Evolutionary conservation across 2,113 vertebrate species (phyloP), one percentile per base, ranked within the genome.

Genomic region (Pontoporia blainvillei): DNA sequence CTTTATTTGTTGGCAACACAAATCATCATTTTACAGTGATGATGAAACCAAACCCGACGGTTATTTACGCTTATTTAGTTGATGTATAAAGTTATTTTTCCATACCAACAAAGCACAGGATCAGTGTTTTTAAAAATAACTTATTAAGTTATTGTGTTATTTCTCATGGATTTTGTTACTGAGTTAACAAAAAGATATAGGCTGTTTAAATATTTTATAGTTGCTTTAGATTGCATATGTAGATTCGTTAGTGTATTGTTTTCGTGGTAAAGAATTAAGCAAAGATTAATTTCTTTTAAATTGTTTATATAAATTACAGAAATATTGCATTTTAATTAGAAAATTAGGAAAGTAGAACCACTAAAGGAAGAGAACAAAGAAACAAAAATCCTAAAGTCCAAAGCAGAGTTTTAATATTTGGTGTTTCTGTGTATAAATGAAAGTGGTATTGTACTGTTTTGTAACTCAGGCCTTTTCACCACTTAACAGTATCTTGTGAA

Each of bases 221-320:
- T 87, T 39, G 21, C 23, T 88, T 73, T 62, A 85, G 5, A 44
- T 81, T 69, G 29, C 34, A 36, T 41, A 2, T n/a, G 12, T 23
- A 86, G 49, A 71, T 81, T 86, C 34, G 46, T 76, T 90, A 88
- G 82, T 86, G 0, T 75, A 46, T 73, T 93, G 34, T 27, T 59
- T 92, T 87, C 85, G n/a, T 88, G 36, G 23, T 84, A 88, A 75
- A 88, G 66, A 91, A 69, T 91, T 96, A 81, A 91, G 44, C 64
- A 91, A 93, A 95, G 71, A 90, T 79, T 86, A 66, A 54, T 29
- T 90, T 84, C 29, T 61, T 86, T 75, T 31, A 81, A 86, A 72
- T 69, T 23, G 0, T 62, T 93, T 87, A 67, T 41, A 18, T 46
- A 54, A 93, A 86, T 89, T 73, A 75, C 3, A 61, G 62, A 82